Conservation (phyloP, 92 coral and sea anemone genomes). For the Porites divaricata region DNA sequence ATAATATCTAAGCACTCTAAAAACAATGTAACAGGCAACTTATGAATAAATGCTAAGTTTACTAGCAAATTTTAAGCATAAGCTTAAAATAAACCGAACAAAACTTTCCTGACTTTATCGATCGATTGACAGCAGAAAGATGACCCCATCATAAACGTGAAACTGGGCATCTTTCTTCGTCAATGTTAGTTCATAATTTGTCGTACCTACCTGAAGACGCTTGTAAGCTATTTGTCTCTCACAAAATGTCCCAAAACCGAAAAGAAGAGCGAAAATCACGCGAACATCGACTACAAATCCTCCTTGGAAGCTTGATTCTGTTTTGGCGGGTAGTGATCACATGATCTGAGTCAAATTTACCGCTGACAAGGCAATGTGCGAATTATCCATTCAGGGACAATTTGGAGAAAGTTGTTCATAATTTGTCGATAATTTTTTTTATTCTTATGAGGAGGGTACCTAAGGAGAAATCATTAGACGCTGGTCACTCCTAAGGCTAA, state of each 20-base stretch:
- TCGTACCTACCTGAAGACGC: conserved; percentile 11
- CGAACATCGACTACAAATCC: background rate
- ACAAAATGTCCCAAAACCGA: conserved; percentile 14
- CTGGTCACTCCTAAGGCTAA: too few relatives aligned
- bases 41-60: background rate
- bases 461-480: too few relatives aligned
- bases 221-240: background rate
- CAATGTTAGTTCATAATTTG: background rate
- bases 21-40: background rate
- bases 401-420: too few relatives aligned
- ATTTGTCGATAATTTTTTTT: too few relatives aligned
- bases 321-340: conserved; percentile 53
- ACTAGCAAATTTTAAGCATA: background rate
- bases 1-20: background rate
- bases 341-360: conserved; percentile 32
- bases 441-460: too few relatives aligned
- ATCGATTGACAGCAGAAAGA: background rate
- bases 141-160: background rate
- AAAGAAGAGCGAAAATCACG: conserved; percentile 7
- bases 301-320: conserved; percentile 42
- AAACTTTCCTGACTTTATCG: background rate
- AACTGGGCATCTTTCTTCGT: background rate
- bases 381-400: too few relatives aligned
- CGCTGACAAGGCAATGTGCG: conserved; percentile 29
- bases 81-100: background rate